These are phyloP conservation scores for Drosophila mauritiana DNA, from an alignment of 1,140 invertebrate species.

Conservation along the genomic window DNA sequence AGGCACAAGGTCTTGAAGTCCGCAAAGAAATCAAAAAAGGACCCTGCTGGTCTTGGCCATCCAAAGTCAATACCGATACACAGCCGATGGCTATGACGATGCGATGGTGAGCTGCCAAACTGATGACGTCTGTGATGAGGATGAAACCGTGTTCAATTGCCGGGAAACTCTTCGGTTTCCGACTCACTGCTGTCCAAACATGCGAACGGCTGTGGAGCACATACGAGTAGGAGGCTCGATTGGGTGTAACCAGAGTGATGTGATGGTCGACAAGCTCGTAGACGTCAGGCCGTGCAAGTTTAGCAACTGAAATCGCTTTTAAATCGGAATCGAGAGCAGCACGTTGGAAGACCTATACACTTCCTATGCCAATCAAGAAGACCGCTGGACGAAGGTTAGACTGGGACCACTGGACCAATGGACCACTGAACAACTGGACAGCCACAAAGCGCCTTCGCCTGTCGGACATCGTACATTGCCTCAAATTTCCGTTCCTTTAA, in stretches of 20 bases:
- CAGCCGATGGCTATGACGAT: not conserved
- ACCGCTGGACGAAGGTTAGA: slow-evolving; percentile 13
- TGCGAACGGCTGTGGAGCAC: slow-evolving; percentile 2
- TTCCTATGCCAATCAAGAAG: slow-evolving; percentile 30
- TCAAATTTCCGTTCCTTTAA: slow-evolving; percentile 54
- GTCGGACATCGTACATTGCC: slow-evolving; percentile 19
- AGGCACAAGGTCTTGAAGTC: slow-evolving; percentile 5
- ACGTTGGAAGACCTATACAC: slow-evolving; percentile 22
- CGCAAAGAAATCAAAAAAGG: slow-evolving; percentile 2
- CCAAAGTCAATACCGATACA: slow-evolving; percentile 1
- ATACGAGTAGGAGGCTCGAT: slow-evolving; percentile 27
- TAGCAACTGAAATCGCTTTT: slow-evolving; percentile 18
- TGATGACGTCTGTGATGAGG: slow-evolving; percentile 28
- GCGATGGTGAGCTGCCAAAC: not conserved
- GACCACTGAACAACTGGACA: not conserved
- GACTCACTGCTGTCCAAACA: slow-evolving; percentile 62
- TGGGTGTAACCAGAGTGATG: slow-evolving; percentile 43
- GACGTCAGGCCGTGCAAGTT: slow-evolving; percentile 11
- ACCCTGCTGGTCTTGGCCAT: not conserved
- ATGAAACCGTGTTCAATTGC: slow-evolving; percentile 65
- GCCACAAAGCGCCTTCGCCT: slow-evolving; percentile 2
- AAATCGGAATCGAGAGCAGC: slow-evolving; percentile 20
- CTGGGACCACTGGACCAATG: too few species aligned
- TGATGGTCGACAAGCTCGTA: slow-evolving; percentile 32
- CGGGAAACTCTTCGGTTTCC: slow-evolving; percentile 62